A percentile compares a stretch with the other conserved stretches of the same genome.
Evolutionary conservation across 2,888 invertebrate genomes (phyloP).

Genomic region (Parnassius orleans): DNA sequence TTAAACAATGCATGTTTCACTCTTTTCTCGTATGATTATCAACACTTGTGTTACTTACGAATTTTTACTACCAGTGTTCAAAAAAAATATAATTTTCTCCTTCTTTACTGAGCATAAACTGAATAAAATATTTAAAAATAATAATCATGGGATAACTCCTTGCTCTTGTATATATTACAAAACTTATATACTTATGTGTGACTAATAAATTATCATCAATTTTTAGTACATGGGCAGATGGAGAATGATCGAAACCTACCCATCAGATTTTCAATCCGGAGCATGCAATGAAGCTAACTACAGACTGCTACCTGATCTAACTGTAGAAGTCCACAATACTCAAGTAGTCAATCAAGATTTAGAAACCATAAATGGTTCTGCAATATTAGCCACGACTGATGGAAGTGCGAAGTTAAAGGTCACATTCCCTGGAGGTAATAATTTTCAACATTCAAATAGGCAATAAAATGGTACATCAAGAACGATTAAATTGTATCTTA

Average conservation of each 20-base stretch:
- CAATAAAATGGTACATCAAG: no score
- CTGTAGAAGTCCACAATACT: slow-evolving; percentile 44
- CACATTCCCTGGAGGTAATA: slow-evolving; percentile 72
- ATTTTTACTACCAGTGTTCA: no score
- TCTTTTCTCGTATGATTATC: no score
- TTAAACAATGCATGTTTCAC: no score
- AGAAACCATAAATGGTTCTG: slow-evolving; percentile 72
- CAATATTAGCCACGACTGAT: slow-evolving; percentile 54
- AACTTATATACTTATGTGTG: no score
- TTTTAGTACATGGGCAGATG: slow-evolving; percentile 64
- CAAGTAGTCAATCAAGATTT: slow-evolving; percentile 65
- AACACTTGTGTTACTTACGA: no score
- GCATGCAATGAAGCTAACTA: slow-evolving; percentile 82
- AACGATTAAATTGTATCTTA: no score
- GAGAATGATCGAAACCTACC: slow-evolving; percentile 83
- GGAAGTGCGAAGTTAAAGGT: slow-evolving; percentile 78
- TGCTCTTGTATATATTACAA: no score
- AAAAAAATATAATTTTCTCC: no score
- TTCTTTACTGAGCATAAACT: no score
- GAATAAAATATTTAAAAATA: no score
- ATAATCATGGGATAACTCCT: no score
- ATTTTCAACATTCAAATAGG: not conserved
- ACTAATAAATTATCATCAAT: not conserved
- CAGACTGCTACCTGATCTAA: slow-evolving; percentile 44
- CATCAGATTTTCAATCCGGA: slow-evolving; percentile 79